phyloP scores from a whole-genome alignment of 2,888 invertebrate species.

The Hanleya hanleyi region DNA sequence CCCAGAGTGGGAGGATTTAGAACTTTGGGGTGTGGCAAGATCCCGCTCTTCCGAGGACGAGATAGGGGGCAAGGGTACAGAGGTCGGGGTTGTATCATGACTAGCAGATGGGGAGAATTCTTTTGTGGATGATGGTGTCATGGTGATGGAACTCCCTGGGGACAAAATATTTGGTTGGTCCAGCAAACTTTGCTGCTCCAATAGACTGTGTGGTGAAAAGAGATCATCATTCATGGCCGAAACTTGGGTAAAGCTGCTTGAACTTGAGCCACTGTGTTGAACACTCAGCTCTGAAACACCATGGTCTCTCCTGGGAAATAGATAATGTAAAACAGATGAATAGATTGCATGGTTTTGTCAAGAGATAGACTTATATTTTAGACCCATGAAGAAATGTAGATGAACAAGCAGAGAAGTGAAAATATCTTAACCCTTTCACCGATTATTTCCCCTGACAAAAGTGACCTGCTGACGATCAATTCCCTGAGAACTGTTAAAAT shows the following conservation, averaged over 20 bases:
- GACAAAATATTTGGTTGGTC: neutral
- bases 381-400: too few relatives aligned
- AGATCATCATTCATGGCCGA: constrained; percentile 56
- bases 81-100: constrained; percentile 51
- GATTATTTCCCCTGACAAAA: too few relatives aligned
- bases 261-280: constrained; percentile 55
- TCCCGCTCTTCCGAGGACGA: constrained; percentile 55
- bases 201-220: constrained; percentile 54
- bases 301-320: neutral
- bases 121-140: constrained; percentile 38
- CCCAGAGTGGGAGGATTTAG: neutral
- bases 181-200: constrained; percentile 15
- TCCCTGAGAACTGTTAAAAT: too few relatives aligned
- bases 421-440: too few relatives aligned
- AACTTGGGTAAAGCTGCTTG: constrained; percentile 67
- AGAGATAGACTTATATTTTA: too few relatives aligned
- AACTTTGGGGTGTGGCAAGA: constrained; percentile 43
- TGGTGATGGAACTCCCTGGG: constrained; percentile 51
- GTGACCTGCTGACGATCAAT: too few relatives aligned
- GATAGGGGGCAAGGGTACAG: constrained; percentile 61
- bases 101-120: constrained; percentile 14
- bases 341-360: too few relatives aligned
- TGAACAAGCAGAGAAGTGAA: too few relatives aligned
- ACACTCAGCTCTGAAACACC: constrained; percentile 4
- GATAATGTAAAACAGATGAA: too few relatives aligned